A percentile compares a stretch with the other conserved stretches of the same genome.
phyloP scores from a whole-genome alignment of 2,888 invertebrate species.

The Octonoba sinensis region DNA sequence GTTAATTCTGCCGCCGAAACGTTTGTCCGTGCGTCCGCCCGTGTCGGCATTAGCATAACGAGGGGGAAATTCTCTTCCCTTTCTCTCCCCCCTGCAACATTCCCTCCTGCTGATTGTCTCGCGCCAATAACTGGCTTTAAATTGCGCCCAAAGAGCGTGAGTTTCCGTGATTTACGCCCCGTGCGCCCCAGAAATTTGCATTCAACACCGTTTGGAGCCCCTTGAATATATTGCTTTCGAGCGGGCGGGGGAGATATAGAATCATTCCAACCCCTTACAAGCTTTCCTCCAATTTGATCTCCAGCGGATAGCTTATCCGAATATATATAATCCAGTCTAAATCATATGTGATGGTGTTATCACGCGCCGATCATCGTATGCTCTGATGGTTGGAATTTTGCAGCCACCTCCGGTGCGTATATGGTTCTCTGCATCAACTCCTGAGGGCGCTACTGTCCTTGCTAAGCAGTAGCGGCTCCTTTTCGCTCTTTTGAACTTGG shows the following conservation, averaged over 20 bases:
- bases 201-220: conserved; percentile 46
- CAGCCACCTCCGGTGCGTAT: conserved; percentile 5
- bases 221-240: conserved; percentile 39
- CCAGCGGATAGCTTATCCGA: conserved; percentile 8
- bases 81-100: conserved; percentile 5
- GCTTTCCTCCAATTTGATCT: conserved; percentile 12
- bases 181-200: conserved; percentile 51
- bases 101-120: conserved; percentile 52
- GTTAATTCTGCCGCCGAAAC: conserved; percentile 63
- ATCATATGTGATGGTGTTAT: conserved; percentile 56
- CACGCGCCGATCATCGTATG: conserved; percentile 36
- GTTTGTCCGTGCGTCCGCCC: conserved; percentile 58
- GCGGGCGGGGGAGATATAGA: not conserved
- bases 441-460: no score
- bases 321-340: conserved; percentile 29
- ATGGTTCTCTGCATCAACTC: no score
- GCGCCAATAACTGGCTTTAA: conserved; percentile 64
- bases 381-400: conserved; percentile 48
- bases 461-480: not conserved
- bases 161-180: conserved; percentile 53
- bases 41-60: conserved; percentile 63
- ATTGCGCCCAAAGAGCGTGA: conserved; percentile 46
- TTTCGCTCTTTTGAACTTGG: conserved; percentile 22
- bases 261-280: conserved; percentile 14
- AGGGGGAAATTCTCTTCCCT: conserved; percentile 27